These are phyloP conservation scores for Paramormyrops hopkinsi DNA, from an alignment of 2,797 vertebrate species.

Conservation along the genomic window DNA sequence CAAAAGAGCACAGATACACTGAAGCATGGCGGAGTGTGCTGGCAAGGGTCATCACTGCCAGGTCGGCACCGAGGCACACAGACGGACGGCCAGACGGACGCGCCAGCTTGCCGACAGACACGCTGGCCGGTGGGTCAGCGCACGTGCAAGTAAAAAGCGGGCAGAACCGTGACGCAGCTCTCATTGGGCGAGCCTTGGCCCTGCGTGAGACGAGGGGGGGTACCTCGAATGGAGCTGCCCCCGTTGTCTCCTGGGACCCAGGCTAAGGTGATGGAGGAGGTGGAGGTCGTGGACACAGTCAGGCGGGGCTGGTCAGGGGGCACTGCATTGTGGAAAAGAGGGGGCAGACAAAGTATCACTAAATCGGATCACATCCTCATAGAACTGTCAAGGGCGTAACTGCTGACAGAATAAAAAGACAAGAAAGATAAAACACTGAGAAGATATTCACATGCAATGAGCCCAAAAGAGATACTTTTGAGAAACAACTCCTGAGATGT, in stretches of 20 bases:
- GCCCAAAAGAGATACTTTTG: background rate
- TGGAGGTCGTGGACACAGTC: constrained; percentile 92
- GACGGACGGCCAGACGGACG: background rate
- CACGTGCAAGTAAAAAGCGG: background rate
- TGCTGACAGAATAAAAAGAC: background rate
- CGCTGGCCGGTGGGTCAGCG: background rate
- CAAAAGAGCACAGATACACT: background rate
- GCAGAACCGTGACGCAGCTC: background rate
- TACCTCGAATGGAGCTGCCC: constrained; percentile 95
- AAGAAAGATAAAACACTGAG: background rate
- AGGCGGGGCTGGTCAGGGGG: constrained; percentile 95
- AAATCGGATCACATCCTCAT: background rate
- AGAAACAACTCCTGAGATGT: background rate
- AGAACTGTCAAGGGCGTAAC: background rate
- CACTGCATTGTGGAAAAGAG: constrained; percentile 55
- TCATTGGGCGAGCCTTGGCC: background rate
- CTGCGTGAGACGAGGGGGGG: background rate
- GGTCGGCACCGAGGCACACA: background rate
- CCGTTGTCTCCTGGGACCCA: constrained; percentile 98
- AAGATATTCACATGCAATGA: background rate
- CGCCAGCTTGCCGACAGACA: background rate
- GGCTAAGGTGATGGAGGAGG: constrained; percentile 91
- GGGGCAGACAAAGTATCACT: background rate
- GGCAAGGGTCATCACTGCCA: background rate
- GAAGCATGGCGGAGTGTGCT: background rate